phyloP scores from a whole-genome alignment of 2,797 vertebrate species.

The Schizothorax lantsangensis region DNA sequence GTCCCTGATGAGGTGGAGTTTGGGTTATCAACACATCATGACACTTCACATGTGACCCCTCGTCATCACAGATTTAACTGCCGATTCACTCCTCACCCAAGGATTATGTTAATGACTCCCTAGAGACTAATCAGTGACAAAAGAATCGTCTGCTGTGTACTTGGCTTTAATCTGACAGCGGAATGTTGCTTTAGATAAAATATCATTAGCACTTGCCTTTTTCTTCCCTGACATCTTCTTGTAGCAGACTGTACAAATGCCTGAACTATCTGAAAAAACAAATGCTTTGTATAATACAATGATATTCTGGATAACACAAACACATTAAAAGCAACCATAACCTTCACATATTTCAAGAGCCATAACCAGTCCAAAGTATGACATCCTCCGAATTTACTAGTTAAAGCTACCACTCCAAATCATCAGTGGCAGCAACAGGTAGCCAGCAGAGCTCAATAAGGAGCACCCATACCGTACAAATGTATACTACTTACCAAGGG shows the following conservation, averaged over 20 bases:
- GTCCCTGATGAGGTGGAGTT: too few relatives aligned
- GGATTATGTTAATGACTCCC: background rate
- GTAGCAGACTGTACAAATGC: background rate
- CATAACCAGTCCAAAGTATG: conserved; percentile 1
- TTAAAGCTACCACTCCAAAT: conserved; percentile 8
- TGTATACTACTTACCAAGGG: background rate
- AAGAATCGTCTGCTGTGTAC: background rate
- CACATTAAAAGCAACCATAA: conserved; percentile 1
- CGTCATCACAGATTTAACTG: background rate
- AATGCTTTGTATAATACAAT: background rate
- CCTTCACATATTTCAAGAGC: background rate
- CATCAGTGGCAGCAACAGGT: background rate
- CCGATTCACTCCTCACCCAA: background rate
- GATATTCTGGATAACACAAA: too few relatives aligned
- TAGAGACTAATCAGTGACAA: background rate
- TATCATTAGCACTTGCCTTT: background rate
- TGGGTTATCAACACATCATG: too few relatives aligned
- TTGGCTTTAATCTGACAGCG: background rate
- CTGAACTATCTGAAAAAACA: background rate
- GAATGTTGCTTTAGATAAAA: background rate
- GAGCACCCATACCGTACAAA: background rate
- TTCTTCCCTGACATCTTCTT: background rate
- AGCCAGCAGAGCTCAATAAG: conserved; percentile 4
- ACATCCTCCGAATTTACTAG: background rate
- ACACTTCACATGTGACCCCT: too few relatives aligned